Base-by-base conservation (phyloP, 2,113 vertebrate genomes). In the Pluvianellus socialis region DNA sequence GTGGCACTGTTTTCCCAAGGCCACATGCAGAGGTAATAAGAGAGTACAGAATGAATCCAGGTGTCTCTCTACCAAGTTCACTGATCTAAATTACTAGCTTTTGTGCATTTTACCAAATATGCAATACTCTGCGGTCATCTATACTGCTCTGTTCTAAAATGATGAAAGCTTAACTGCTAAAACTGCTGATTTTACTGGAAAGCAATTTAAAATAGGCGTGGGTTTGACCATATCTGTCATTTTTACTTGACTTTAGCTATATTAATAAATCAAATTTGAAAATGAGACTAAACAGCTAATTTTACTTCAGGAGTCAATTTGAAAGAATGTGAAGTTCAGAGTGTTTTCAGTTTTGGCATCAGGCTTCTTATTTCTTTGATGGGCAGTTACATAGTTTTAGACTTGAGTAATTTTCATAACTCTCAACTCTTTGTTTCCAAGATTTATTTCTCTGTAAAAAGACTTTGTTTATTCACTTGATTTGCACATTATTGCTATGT, bases 211-310 rank as follows among this genome's bases (percentile, higher is more conserved):
- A 83, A 58, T 73, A 72, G 55, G 26, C 17, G 50, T 86, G 47
- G 2, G 9, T 89, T 87, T 94, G 72, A 79, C 65, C 44, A 6
- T 56, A 74, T 84, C n/a, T 91, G 73, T 92, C 47, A 85, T 86
- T 94, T 94, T 86, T 68, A 6, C n/a, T 55, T 91, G 50, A 74
- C 32, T 94, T 89, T 42, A 59, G 12, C 15, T 79, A 11, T 27
- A 81, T 49, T 89, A 81, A 81, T 75, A 91, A 86, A 92, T 94
- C 55, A 94, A 50, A 67, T 47, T 77, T 84, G n/a, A 89, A 96
- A 94, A 67, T 40, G 6, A 94, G 70, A 79, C 55, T 71, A 84
- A 95, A 89, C 38, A 89, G 15, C 32, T 89, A 84, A 81, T 86
- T 96, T 95, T 90, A 74, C 9, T 63, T 79, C 50, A 52, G 32